A percentile compares a stretch with the other conserved stretches of the same genome.
Conservation (phyloP, 2,797 vertebrate species). For the Chaenodraco wilsoni region DNA sequence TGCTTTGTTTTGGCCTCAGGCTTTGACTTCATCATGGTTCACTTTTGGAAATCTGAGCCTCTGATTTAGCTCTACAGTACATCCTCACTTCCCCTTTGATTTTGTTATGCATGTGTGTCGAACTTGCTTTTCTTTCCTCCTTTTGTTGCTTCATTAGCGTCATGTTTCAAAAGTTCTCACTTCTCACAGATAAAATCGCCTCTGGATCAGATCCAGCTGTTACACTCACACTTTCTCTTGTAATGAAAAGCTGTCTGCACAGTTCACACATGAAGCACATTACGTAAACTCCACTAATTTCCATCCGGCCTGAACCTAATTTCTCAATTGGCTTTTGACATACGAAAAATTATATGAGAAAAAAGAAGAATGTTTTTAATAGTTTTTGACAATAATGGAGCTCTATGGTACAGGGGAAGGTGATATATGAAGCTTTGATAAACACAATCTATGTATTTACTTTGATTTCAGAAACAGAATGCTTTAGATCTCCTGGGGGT, state of each 20-base stretch:
- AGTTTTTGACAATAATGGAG: not conserved
- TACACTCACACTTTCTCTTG: not conserved
- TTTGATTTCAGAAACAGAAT: no score
- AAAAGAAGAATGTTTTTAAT: not conserved
- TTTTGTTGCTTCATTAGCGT: slow-evolving; percentile 7
- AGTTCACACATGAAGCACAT: slow-evolving; percentile 24
- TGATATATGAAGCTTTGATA: not conserved
- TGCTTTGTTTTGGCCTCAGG: not conserved
- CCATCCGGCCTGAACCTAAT: slow-evolving; percentile 27
- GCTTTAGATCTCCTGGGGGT: no score
- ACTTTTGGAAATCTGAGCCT: not conserved
- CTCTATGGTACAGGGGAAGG: not conserved
- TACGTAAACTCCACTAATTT: slow-evolving; percentile 37
- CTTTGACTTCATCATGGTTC: not conserved
- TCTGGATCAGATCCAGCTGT: slow-evolving; percentile 30
- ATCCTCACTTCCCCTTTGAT: not conserved
- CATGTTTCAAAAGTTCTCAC: slow-evolving; percentile 8
- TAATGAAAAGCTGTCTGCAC: slow-evolving; percentile 20
- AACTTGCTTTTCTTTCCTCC: slow-evolving; percentile 22
- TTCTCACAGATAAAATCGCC: slow-evolving; percentile 20
- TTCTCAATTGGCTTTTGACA: not conserved
- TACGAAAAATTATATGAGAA: no score
- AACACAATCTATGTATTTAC: not conserved
- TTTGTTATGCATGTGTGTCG: not conserved
- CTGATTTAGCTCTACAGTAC: not conserved